Evolutionary conservation across 2,888 invertebrate genomes (phyloP), one percentile per base, ranked within the genome.

Genomic region (Empis stercorea): DNA sequence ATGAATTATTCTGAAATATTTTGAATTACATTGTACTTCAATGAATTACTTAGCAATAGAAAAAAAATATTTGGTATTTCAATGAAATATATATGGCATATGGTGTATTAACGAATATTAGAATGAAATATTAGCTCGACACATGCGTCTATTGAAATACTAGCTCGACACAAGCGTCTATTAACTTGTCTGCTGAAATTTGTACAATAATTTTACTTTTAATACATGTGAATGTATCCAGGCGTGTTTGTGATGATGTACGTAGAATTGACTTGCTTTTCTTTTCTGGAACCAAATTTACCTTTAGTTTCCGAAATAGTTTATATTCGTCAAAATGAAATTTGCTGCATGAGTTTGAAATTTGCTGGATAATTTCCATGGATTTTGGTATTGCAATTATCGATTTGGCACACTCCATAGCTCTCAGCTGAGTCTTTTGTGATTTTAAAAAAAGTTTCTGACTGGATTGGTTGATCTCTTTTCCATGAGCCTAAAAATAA

Each of bases 381-480:
- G 6, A 36, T 14, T 36, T 36, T 36, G 2, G 4, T 36, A 36
- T 36, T 36, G 7, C 36, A 36, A 36, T 36, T 36, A 36, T 15
- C 36, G 3, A 36, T 36, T 36, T 36, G 15, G 5, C 14, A 36
- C 36, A 36, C 7, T 36, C 36, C 32, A 16, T n/a, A 27, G 6
- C 15, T 30, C 10, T 4, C 10, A 20, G 7, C 13, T 17, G 37
- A 47, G 39, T 45, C 23, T 41, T 36, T 9, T 13, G 45, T 45
- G 13, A 23, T 48, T 13, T 27, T 45, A 2, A 42, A 45, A n/a
- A 45, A 48, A 48, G 32, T 20, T 48, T 36, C 36, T n/a, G n/a
- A 36, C 14, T 14, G 36, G 36, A 14, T 36, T 36, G 6, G 6
- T 36, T 36, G 14, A 36, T 36, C 36, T 36, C 14, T 36, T 36